Evolutionary conservation across 64 coral and sea anemone genomes (phyloP).

Genomic region (Montipora foliosa): DNA sequence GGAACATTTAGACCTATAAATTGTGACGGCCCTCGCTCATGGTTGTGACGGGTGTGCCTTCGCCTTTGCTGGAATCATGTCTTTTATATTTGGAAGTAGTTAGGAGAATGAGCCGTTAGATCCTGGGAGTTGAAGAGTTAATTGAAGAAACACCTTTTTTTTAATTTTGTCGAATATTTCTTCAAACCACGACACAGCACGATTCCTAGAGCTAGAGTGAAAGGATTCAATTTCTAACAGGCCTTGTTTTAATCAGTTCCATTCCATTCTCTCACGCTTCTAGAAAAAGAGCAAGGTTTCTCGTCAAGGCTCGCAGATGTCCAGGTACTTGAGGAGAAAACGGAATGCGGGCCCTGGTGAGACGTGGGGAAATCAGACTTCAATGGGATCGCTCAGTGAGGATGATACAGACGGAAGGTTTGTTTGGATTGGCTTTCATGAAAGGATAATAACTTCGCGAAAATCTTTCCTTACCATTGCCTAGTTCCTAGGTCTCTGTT

Average conservation of each 20-base stretch:
- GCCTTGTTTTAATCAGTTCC: not conserved
- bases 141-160: no score
- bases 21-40: no score
- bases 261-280: not conserved
- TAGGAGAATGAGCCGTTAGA: no score
- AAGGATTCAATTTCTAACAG: not conserved
- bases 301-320: constrained; percentile 84
- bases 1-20: not conserved
- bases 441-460: no score
- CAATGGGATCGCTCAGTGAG: constrained; percentile 63
- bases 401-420: constrained; percentile 15
- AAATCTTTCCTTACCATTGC: no score
- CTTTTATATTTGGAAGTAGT: no score
- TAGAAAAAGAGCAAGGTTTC: constrained; percentile 58
- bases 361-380: constrained; percentile 36
- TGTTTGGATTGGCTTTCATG: not conserved
- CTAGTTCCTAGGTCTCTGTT: no score
- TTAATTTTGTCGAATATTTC: no score
- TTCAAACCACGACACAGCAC: not conserved
- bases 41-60: no score
- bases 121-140: no score
- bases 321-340: constrained; percentile 67
- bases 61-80: no score
- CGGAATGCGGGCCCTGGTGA: not conserved
- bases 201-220: not conserved